A percentile compares a stretch with the other conserved stretches of the same genome.
Evolutionary conservation across 1,140 invertebrate species (phyloP).

Genomic region (Carcinoscorpius rotundicauda): DNA sequence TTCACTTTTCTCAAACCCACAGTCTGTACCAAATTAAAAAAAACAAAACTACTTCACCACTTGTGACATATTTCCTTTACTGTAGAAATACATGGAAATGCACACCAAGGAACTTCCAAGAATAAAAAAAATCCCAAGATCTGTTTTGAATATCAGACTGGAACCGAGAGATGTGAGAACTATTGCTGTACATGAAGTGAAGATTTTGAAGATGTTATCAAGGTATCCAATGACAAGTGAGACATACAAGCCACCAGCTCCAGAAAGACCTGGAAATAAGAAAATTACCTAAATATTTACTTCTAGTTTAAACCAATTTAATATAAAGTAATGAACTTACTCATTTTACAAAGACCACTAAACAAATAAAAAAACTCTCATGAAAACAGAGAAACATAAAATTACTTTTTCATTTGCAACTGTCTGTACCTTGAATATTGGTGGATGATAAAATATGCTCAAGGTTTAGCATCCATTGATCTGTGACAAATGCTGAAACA

Average conservation of each 20-base stretch:
- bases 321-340: neutral
- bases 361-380: neutral
- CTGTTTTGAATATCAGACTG: neutral
- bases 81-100: neutral
- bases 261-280: neutral
- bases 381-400: neutral
- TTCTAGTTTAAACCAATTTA: neutral
- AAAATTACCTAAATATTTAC: neutral
- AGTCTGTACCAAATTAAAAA: too few species aligned
- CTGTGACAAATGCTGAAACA: neutral
- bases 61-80: neutral
- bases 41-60: too few species aligned
- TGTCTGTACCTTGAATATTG: neutral
- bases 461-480: too few species aligned
- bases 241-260: neutral
- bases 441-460: neutral
- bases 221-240: slow-evolving; percentile 1
- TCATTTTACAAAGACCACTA: neutral
- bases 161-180: neutral
- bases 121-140: neutral
- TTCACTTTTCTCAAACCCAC: too few species aligned
- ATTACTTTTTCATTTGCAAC: neutral
- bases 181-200: neutral
- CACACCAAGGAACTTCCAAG: neutral
- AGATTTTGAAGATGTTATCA: slow-evolving; percentile 1